Conservation (phyloP, 2,888 invertebrate genomes). For the Drosophila algonquin region DNA sequence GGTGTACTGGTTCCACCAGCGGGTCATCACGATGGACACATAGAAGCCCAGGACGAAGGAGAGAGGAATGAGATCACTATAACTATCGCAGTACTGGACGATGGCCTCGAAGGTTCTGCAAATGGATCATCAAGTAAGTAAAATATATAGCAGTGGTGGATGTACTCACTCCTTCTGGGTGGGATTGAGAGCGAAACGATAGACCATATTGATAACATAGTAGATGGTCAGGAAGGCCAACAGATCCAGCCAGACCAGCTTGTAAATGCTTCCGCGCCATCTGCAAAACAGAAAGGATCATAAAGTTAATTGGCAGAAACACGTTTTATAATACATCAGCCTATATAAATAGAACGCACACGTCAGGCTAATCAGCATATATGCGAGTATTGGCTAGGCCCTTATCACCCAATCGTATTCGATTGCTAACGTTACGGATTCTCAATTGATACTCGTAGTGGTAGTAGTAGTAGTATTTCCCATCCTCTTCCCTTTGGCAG, state of each 20-base stretch:
- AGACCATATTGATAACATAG: conserved; percentile 90
- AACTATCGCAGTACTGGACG: conserved; percentile 93
- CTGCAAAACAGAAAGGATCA: conserved; percentile 85
- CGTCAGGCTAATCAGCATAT: conserved; percentile 40
- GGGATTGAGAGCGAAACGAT: conserved; percentile 88
- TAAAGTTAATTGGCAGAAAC: neutral
- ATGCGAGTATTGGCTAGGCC: neutral
- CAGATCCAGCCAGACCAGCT: conserved; percentile 95
- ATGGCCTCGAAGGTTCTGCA: conserved; percentile 91
- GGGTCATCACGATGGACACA: conserved; percentile 95
- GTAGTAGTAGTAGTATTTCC: neutral
- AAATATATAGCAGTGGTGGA: neutral
- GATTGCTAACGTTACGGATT: conserved; percentile 24
- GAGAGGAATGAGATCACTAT: conserved; percentile 94
- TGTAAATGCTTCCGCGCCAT: conserved; percentile 98
- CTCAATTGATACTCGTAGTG: conserved; percentile 14
- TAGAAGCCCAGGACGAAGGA: conserved; percentile 98
- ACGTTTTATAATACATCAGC: conserved; percentile 20
- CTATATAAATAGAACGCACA: conserved; percentile 37
- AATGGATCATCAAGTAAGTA: conserved; percentile 39
- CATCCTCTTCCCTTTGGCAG: conserved; percentile 8
- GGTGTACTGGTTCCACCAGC: conserved; percentile 96
- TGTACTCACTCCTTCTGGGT: conserved; percentile 88
- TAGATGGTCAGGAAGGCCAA: conserved; percentile 91
- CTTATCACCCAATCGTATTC: conserved; percentile 20